Conservation (phyloP, 2,888 invertebrate genomes). For the Mesopsocus fuscifrons region DNA sequence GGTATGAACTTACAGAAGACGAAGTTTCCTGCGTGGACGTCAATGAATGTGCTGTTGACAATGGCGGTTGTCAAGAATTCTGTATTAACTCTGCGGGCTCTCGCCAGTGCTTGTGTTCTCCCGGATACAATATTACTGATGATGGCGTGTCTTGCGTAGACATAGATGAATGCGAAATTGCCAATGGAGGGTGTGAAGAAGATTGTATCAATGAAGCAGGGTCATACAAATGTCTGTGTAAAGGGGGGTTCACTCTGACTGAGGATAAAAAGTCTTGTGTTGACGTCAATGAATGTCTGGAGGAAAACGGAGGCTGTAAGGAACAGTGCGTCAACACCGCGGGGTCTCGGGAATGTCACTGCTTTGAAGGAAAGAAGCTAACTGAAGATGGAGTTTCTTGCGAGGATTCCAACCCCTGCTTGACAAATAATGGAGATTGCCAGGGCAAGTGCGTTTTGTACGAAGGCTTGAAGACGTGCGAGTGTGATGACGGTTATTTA, state of each 20-base stretch:
- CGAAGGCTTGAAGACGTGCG: background rate
- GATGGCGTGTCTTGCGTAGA: slow-evolving; percentile 18
- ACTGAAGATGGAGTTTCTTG: background rate
- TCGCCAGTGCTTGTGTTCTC: slow-evolving; percentile 13
- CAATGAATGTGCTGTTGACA: background rate
- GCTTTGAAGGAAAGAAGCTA: background rate
- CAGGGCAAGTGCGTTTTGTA: background rate
- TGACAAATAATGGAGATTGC: background rate
- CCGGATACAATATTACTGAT: slow-evolving; percentile 12
- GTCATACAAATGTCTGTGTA: slow-evolving; percentile 25
- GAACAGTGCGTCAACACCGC: slow-evolving; percentile 27
- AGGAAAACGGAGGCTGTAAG: slow-evolving; percentile 34
- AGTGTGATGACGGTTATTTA: background rate
- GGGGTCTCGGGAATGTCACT: background rate
- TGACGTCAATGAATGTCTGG: slow-evolving; percentile 7
- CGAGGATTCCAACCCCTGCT: background rate
- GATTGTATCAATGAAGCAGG: slow-evolving; percentile 39
- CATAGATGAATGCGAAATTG: slow-evolving; percentile 23
- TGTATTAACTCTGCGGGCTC: slow-evolving; percentile 34
- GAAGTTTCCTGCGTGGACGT: slow-evolving; percentile 4
- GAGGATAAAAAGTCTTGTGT: slow-evolving; percentile 4
- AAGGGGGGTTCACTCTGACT: background rate
- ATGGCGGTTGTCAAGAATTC: slow-evolving; percentile 38
- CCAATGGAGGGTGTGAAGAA: slow-evolving; percentile 24
- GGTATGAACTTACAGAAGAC: background rate